Evolutionary conservation across 2,113 vertebrate species (phyloP), one percentile per base, ranked within the genome.

Genomic region (Eurystomus gularis): DNA sequence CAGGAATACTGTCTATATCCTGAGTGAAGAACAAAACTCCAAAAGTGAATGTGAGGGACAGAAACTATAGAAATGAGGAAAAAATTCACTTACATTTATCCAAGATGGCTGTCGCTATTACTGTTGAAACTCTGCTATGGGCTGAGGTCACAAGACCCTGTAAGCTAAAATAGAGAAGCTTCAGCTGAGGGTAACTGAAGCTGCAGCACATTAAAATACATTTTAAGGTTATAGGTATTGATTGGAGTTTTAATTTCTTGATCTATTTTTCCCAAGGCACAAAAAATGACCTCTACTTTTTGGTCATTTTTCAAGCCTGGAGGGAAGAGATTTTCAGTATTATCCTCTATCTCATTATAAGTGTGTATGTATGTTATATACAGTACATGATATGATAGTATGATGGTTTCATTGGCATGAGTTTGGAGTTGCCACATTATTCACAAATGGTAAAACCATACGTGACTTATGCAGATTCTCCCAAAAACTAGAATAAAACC

Each of bases 81-180:
- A 97, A 95, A 84, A 7, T 77, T 96, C 91, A 97, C 92, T 97
- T 96, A 96, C 97, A 97, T 96, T 97, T 95, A 97, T 96, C 95
- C 95, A 85, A 96, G 94, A 93, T 85, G 96, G 66, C 86, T 95
- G 95, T 83, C 95, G 94, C 94, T 93, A 97, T 86, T 94, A 91
- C 84, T 97, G 96, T 90, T 92, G 96, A 96, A 96, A 96, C 87
- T 91, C 93, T 97, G 95, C 96, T 97, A 95, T 95, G 95, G 94
- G 91, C 93, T 97, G 94, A 96, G 93, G 96, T 96, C 90, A 97
- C 92, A 96, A 95, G 97, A 97, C 94, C 96, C 91, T 97, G 94
- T 95, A 97, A 96, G 95, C 91, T 94, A 96, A 96, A 97, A 96
- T 94, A 96, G 79, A 97, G 85, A 97, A 94, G 92, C 94, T 95